These are phyloP conservation scores for Umimayanthus chanpuru DNA, from an alignment of 92 coral and sea anemone genomes.

Conservation along the genomic window DNA sequence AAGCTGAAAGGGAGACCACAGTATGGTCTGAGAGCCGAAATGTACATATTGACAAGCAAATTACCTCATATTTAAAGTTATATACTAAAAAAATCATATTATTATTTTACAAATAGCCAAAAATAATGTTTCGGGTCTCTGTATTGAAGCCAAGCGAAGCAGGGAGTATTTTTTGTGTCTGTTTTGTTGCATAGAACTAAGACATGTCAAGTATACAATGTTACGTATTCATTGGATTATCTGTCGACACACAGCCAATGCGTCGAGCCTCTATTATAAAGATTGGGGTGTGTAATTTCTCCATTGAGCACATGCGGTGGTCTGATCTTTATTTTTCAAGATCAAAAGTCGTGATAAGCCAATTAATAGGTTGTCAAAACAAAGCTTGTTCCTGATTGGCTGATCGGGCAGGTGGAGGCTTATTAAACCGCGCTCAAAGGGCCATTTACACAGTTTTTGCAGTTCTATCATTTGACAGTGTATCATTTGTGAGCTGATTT, in stretches of 20 bases:
- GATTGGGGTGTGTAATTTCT: conserved; percentile 55
- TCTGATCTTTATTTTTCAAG: conserved; percentile 71
- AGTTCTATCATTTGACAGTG: conserved; percentile 27
- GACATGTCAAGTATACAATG: not conserved
- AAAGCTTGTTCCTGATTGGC: conserved; percentile 87
- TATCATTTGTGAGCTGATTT: conserved; percentile 28
- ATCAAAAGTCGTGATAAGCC: conserved; percentile 96
- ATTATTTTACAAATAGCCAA: not conserved
- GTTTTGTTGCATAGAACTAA: not conserved
- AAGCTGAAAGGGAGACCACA: no score
- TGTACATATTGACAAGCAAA: not conserved
- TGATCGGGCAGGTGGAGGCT: conserved; percentile 86
- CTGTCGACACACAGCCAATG: conserved; percentile 22
- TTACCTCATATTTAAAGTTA: not conserved
- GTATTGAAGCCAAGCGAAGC: not conserved
- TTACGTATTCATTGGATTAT: not conserved
- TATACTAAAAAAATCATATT: not conserved
- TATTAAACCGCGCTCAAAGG: conserved; percentile 88
- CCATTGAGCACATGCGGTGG: conserved; percentile 78
- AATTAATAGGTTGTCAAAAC: conserved; percentile 95
- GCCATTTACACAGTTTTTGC: conserved; percentile 66
- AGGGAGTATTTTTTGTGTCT: not conserved
- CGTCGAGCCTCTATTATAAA: conserved; percentile 49
- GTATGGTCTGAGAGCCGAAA: not conserved
- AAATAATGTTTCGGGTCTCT: not conserved